These are phyloP conservation scores for Pristionchus japonicus DNA, from an alignment of 2,888 invertebrate species.

Conservation along the genomic window DNA sequence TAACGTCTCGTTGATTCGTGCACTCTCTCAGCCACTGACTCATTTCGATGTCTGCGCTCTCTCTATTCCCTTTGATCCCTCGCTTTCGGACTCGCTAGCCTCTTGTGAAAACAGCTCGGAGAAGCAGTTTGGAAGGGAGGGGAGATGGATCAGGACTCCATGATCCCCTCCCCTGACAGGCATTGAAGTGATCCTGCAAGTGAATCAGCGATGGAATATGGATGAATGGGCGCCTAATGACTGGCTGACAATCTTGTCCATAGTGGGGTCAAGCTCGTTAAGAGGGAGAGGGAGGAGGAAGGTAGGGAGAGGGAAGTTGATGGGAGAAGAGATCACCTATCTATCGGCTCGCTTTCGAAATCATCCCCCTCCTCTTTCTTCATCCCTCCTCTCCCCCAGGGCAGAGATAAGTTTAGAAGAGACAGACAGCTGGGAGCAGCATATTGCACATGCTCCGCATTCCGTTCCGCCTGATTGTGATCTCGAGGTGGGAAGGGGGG, in stretches of 20 bases:
- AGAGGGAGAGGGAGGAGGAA: background rate
- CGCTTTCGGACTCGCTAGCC: background rate
- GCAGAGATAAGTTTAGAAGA: background rate
- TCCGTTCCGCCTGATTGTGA: background rate
- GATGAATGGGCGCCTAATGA: background rate
- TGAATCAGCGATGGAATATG: background rate
- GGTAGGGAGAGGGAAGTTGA: background rate
- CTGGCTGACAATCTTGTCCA: conserved; percentile 6
- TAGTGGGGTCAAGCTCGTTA: conserved; percentile 41
- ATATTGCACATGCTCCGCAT: background rate
- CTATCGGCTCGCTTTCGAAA: conserved; percentile 8
- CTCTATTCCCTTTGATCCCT: background rate
- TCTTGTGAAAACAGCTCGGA: conserved; percentile 21
- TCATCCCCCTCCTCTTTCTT: background rate
- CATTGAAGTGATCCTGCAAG: background rate
- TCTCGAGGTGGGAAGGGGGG: background rate
- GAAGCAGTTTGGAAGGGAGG: conserved; percentile 2
- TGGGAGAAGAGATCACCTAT: conserved; percentile 1
- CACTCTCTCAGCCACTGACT: background rate
- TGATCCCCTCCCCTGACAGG: background rate
- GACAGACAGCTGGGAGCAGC: conserved; percentile 1
- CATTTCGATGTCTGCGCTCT: background rate
- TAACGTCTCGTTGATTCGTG: background rate
- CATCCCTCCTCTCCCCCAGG: background rate
- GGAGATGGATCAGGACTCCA: background rate